Evolutionary conservation across 2,113 vertebrate genomes (phyloP).

Genomic region (Dermatemys mawii): DNA sequence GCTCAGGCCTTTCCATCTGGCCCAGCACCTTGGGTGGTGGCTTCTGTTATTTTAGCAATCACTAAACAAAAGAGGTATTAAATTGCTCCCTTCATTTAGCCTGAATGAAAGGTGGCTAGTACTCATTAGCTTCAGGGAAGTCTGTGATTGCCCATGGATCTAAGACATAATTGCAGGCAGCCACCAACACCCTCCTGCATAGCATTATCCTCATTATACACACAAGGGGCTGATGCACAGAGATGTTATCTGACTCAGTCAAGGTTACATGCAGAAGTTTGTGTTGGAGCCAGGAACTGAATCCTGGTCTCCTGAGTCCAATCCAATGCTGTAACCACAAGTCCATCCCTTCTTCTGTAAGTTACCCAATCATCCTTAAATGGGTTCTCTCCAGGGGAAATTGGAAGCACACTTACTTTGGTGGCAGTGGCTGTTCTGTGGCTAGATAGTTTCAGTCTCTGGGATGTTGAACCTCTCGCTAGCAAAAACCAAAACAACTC

Average conservation of each 20-base stretch:
- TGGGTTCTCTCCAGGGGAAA: not conserved
- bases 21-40: not conserved
- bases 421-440: not conserved
- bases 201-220: not conserved
- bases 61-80: not conserved
- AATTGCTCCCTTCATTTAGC: not conserved
- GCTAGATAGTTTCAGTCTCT: not conserved
- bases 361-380: accelerated
- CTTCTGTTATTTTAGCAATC: not conserved
- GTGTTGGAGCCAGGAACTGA: not conserved
- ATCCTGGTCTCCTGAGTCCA: accelerated
- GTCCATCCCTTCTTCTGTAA: not conserved
- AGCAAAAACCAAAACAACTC: not conserved
- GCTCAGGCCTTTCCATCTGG: not conserved
- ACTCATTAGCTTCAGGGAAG: not conserved
- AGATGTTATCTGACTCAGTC: not conserved
- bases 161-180: not conserved
- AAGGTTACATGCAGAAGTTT: not conserved
- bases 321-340: too few species aligned
- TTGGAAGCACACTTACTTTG: accelerated
- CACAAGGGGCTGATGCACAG: not conserved
- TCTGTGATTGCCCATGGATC: not conserved
- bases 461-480: not conserved
- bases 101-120: not conserved
- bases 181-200: not conserved